These are phyloP conservation scores for Xyliphius kryptos DNA, from an alignment of 2,113 vertebrate genomes.

Conservation along the genomic window DNA sequence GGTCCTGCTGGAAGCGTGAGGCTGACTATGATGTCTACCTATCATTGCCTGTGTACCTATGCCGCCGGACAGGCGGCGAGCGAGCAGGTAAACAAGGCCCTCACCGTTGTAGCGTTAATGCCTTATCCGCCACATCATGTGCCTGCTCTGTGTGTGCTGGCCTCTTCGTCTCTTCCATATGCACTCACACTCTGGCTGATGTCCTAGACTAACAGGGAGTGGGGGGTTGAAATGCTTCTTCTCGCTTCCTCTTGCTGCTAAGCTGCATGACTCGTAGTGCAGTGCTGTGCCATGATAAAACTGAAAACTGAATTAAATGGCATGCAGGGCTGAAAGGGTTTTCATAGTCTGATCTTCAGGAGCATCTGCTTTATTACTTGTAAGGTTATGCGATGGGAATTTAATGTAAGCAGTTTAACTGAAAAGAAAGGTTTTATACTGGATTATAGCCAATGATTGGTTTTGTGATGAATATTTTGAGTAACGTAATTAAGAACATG, in stretches of 20 bases:
- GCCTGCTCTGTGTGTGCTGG: conserved; percentile 38
- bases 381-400: conserved; percentile 27
- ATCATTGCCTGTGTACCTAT: conserved; percentile 72
- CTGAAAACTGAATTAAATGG: conserved; percentile 24
- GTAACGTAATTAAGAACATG: too few relatives aligned
- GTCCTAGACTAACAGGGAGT: conserved; percentile 31
- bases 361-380: conserved; percentile 33
- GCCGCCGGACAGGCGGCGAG: conserved; percentile 70
- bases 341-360: conserved; percentile 2
- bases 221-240: neutral
- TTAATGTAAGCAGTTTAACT: conserved; percentile 17
- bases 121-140: conserved; percentile 42
- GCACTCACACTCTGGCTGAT: conserved; percentile 25
- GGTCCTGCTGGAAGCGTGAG: conserved; percentile 76
- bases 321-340: conserved; percentile 8
- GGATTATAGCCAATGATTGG: neutral
- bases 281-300: neutral
- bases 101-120: conserved; percentile 43
- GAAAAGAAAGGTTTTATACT: neutral
- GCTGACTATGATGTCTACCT: conserved; percentile 76
- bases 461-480: too few relatives aligned
- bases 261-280: conserved; percentile 21
- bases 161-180: conserved; percentile 36
- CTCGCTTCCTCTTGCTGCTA: conserved; percentile 5
- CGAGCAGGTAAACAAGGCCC: conserved; percentile 63